phyloP scores from a whole-genome alignment of 2,888 invertebrate genomes.

The Yponomeuta plumbellus region DNA sequence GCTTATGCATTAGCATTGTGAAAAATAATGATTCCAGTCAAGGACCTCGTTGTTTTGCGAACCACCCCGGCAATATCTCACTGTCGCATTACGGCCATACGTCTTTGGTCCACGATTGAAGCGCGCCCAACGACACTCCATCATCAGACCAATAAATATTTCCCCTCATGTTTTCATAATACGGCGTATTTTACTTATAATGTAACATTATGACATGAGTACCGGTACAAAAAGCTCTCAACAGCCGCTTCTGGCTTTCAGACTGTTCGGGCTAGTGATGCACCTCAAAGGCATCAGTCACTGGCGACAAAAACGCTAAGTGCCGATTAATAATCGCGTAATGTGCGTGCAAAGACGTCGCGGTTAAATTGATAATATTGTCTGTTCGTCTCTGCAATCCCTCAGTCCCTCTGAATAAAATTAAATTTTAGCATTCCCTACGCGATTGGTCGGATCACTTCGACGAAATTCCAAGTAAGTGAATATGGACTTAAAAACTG shows the following conservation, averaged over 20 bases:
- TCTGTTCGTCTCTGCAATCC: neutral
- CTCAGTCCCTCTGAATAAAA: too few relatives aligned
- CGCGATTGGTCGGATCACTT: too few relatives aligned
- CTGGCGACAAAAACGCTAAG: slow-evolving; percentile 9
- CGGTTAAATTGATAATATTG: slow-evolving; percentile 3
- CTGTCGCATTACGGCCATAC: slow-evolving; percentile 9
- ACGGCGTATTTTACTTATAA: slow-evolving; percentile 13
- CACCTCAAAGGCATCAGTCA: slow-evolving; percentile 5
- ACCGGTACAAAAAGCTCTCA: slow-evolving; percentile 5
- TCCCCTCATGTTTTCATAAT: slow-evolving; percentile 16
- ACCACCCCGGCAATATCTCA: slow-evolving; percentile 1
- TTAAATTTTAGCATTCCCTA: too few relatives aligned
- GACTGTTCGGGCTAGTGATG: slow-evolving; percentile 3
- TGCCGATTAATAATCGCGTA: slow-evolving; percentile 11
- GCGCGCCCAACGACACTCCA: slow-evolving; percentile 8
- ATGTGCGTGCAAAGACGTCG: neutral
- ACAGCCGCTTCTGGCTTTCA: slow-evolving; percentile 1
- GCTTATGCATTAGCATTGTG: neutral
- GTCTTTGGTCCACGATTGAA: slow-evolving; percentile 2
- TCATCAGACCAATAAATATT: slow-evolving; percentile 16
- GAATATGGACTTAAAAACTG: too few relatives aligned
- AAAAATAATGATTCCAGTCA: too few relatives aligned
- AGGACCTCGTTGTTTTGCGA: neutral
- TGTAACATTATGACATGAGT: slow-evolving; percentile 13
- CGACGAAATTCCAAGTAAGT: too few relatives aligned